Evolutionary conservation across 2,888 invertebrate species (phyloP).

Genomic region (Syritta pipiens): DNA sequence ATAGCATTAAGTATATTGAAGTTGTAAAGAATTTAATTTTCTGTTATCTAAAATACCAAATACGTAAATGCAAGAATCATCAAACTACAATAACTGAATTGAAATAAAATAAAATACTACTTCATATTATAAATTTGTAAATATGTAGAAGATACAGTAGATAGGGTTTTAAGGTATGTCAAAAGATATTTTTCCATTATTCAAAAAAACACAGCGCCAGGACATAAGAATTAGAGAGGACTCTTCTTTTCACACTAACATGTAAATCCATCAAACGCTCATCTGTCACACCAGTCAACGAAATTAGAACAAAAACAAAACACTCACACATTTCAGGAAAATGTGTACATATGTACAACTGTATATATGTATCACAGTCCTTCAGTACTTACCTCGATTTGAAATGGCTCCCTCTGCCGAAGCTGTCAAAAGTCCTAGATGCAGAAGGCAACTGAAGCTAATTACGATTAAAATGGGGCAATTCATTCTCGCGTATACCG

Average conservation of each 20-base stretch:
- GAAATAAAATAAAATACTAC: too few species aligned
- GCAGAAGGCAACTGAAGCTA: slow-evolving; percentile 78
- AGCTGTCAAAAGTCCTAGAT: slow-evolving; percentile 74
- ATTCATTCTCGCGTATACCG: slow-evolving; percentile 74
- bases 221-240: too few species aligned
- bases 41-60: too few species aligned
- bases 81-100: too few species aligned
- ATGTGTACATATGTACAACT: background rate
- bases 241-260: background rate
- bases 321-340: background rate
- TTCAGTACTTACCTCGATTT: slow-evolving; percentile 77
- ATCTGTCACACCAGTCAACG: background rate
- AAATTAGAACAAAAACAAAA: background rate
- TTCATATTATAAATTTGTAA: too few species aligned
- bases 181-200: too few species aligned
- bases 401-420: slow-evolving; percentile 77
- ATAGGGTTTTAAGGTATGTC: too few species aligned
- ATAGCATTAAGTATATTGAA: too few species aligned
- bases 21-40: too few species aligned
- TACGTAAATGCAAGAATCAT: too few species aligned
- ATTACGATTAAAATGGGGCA: slow-evolving; percentile 78
- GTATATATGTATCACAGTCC: background rate
- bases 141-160: too few species aligned
- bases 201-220: too few species aligned
- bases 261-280: background rate